phyloP scores from a whole-genome alignment of 2,888 invertebrate genomes.

The Amphipoea lucens region DNA sequence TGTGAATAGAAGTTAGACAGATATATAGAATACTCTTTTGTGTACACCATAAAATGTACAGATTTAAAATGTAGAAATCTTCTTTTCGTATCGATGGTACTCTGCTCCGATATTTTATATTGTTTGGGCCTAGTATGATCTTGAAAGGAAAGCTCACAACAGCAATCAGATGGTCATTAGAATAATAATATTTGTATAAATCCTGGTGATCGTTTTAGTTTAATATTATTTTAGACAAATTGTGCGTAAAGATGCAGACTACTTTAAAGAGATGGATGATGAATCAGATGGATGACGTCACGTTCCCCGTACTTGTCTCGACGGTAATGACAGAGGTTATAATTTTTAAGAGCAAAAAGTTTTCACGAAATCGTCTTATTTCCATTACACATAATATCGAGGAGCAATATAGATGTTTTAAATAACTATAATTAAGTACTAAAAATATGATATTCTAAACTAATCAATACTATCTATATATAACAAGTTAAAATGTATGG shows the following conservation, averaged over 20 bases:
- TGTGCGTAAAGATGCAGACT: neutral
- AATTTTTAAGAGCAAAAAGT: neutral
- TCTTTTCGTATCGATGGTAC: neutral
- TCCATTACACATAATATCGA: too few species aligned
- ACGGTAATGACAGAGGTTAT: neutral
- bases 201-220: too few species aligned
- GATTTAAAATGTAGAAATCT: neutral
- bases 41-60: neutral
- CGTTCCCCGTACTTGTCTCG: neutral
- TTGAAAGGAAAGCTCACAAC: neutral
- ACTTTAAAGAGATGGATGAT: neutral
- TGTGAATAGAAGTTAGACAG: constrained; percentile 55
- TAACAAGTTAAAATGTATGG: too few species aligned
- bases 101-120: too few species aligned
- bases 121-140: neutral
- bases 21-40: neutral
- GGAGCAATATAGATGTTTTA: too few species aligned
- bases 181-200: neutral
- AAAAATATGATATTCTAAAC: too few species aligned
- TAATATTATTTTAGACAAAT: too few species aligned
- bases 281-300: neutral
- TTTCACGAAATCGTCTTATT: too few species aligned
- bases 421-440: too few species aligned
- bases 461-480: too few species aligned
- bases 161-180: neutral